phyloP scores from a whole-genome alignment of 2,888 invertebrate species.

The Leptinotarsa tumamoca region DNA sequence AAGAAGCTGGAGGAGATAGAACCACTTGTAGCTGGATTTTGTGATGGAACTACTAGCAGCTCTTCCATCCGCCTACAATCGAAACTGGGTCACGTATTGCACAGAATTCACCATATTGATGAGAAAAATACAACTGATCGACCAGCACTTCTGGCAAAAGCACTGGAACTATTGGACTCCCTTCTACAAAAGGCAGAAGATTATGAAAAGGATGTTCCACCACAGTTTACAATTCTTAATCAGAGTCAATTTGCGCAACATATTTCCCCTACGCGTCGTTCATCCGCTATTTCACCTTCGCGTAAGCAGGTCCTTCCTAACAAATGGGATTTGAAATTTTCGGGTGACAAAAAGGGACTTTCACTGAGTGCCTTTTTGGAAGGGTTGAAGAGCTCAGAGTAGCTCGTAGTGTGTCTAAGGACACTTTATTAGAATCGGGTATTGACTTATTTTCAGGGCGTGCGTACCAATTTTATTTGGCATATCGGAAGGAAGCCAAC shows the following conservation, averaged over 20 bases:
- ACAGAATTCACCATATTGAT: no score
- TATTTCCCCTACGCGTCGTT: neutral
- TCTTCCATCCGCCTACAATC: no score
- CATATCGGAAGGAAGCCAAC: constrained; percentile 10
- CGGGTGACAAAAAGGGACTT: constrained; percentile 24
- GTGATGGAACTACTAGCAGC: no score
- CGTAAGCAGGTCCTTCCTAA: neutral
- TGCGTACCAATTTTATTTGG: constrained; percentile 28
- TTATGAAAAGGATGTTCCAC: neutral
- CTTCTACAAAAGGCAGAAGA: neutral
- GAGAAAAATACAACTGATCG: no score
- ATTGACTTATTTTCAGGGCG: constrained; percentile 37
- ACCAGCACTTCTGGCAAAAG: no score
- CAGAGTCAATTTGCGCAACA: neutral
- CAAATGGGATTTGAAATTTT: constrained; percentile 37
- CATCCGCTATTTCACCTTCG: neutral
- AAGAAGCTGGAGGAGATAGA: no score
- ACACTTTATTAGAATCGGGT: constrained; percentile 34
- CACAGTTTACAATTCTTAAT: neutral
- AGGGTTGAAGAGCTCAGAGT: constrained; percentile 32
- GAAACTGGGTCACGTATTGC: no score
- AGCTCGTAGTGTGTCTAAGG: constrained; percentile 30
- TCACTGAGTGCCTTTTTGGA: constrained; percentile 38
- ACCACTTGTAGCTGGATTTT: no score
- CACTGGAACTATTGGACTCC: neutral